A percentile compares a stretch with the other conserved stretches of the same genome.
Evolutionary conservation across 2,797 vertebrate genomes (phyloP).

Genomic region (Gallinago nigripennis): DNA sequence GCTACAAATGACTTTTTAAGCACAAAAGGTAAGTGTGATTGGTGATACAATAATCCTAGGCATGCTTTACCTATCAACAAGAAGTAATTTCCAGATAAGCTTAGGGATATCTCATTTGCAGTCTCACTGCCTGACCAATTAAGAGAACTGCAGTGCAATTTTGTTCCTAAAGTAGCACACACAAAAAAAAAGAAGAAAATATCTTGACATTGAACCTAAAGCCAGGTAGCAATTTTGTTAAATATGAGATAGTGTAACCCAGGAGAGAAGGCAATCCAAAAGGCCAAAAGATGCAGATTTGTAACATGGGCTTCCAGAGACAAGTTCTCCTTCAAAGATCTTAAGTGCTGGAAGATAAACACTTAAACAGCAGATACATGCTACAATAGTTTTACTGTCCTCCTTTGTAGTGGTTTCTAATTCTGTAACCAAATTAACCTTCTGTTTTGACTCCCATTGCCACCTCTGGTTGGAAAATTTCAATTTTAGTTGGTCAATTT

Average conservation of each 20-base stretch:
- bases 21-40: conserved; percentile 37
- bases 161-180: neutral
- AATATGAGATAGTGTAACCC: neutral
- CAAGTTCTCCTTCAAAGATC: neutral
- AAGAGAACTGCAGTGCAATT: conserved; percentile 13
- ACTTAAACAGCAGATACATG: neutral
- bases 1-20: conserved; percentile 51
- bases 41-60: conserved; percentile 21
- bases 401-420: neutral
- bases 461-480: neutral
- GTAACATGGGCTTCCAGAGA: neutral
- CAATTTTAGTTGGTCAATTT: neutral
- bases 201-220: neutral
- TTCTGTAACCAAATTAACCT: neutral
- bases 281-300: neutral
- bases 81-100: conserved; percentile 27
- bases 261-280: neutral
- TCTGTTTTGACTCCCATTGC: neutral
- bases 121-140: conserved; percentile 41
- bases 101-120: conserved; percentile 47
- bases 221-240: neutral
- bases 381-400: neutral
- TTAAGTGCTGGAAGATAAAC: neutral
- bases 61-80: conserved; percentile 30
- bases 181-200: neutral